phyloP scores from a whole-genome alignment of 2,888 invertebrate species.

The Aromia moschata region DNA sequence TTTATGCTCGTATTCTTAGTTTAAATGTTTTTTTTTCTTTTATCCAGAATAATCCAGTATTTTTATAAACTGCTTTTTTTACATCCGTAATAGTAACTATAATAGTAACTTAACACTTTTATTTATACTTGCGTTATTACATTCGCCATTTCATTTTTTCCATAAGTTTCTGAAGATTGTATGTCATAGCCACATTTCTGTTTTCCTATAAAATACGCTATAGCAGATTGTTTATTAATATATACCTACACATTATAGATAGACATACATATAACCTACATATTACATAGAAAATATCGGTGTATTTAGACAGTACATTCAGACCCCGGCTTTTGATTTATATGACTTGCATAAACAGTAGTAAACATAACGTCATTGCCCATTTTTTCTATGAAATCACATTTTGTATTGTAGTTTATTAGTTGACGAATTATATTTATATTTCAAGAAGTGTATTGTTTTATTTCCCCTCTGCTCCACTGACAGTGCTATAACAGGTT shows the following conservation, averaged over 20 bases:
- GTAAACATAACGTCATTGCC: constrained; percentile 29
- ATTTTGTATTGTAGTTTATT: constrained; percentile 38
- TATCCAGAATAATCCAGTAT: constrained; percentile 35
- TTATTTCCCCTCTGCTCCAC: too few relatives aligned
- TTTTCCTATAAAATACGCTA: constrained; percentile 3
- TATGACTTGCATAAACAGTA: constrained; percentile 25
- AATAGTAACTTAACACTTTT: constrained; percentile 9
- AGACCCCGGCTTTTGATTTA: constrained; percentile 7
- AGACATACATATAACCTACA: constrained; percentile 1
- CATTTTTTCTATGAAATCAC: constrained; percentile 39
- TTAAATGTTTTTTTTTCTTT: constrained; percentile 24
- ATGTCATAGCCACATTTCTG: constrained; percentile 10
- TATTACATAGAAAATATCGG: constrained; percentile 12
- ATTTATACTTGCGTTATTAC: constrained; percentile 17
- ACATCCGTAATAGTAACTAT: constrained; percentile 5
- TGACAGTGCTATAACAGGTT: too few relatives aligned
- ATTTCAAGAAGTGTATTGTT: constrained; percentile 33
- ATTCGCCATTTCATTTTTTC: constrained; percentile 10
- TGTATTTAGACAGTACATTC: constrained; percentile 13
- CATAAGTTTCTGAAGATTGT: not conserved
- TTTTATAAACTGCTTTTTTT: constrained; percentile 24
- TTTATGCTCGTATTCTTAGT: constrained; percentile 35
- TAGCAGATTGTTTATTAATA: constrained; percentile 2
- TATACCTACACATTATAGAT: constrained; percentile 10
- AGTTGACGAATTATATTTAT: constrained; percentile 41